A percentile compares a stretch with the other conserved stretches of the same genome.
Conservation (phyloP, 2,797 vertebrate species). For the Meda fulgida region DNA sequence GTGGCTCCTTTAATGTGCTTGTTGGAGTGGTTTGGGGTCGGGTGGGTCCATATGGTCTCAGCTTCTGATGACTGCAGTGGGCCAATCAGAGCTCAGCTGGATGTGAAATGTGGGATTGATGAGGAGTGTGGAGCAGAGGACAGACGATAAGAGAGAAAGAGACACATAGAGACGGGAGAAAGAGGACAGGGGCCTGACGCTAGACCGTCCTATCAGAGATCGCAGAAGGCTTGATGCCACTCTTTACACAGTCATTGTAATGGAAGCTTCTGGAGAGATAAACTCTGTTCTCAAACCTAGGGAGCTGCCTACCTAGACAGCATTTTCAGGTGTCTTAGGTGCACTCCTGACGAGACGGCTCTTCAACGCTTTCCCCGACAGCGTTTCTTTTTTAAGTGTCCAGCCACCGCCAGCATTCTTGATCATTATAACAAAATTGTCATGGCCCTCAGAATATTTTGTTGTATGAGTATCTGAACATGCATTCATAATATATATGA, state of each 20-base stretch:
- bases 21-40: background rate
- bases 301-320: conserved; percentile 1
- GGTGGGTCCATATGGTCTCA: conserved; percentile 67
- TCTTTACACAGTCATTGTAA: conserved; percentile 79
- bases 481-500: too few relatives aligned
- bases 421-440: too few relatives aligned
- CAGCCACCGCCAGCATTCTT: too few relatives aligned
- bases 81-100: conserved; percentile 77
- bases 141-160: conserved; percentile 19
- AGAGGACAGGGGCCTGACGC: conserved; percentile 73
- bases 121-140: conserved; percentile 27
- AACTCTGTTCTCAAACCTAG: background rate
- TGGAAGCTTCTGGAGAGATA: conserved; percentile 76
- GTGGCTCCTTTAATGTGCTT: background rate
- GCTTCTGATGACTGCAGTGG: conserved; percentile 73
- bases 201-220: conserved; percentile 67
- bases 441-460: too few relatives aligned
- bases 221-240: conserved; percentile 65
- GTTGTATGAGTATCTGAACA: too few relatives aligned
- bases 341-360: background rate
- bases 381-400: too few relatives aligned
- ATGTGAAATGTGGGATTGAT: conserved; percentile 47
- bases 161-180: conserved; percentile 38
- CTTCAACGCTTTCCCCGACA: too few relatives aligned
- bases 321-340: too few relatives aligned